Conservation (phyloP, 2,113 vertebrate species). For the Solea solea region DNA sequence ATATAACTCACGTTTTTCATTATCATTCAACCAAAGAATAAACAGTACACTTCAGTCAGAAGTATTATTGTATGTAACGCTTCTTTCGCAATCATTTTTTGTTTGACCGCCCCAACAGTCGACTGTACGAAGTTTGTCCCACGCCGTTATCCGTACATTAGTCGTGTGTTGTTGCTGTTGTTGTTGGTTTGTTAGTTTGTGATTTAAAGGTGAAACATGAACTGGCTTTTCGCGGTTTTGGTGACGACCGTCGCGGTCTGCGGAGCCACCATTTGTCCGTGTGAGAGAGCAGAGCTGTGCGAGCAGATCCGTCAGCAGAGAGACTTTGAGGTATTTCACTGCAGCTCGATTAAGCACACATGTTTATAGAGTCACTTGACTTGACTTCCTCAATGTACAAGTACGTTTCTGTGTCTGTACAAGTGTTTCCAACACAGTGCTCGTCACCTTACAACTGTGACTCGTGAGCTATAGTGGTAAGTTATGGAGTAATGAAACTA, state of each 20-base stretch:
- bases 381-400: not conserved
- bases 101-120: too few relatives aligned
- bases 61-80: too few relatives aligned
- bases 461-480: too few relatives aligned
- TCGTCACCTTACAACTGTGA: too few relatives aligned
- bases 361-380: not conserved
- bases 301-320: constrained; percentile 62
- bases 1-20: too few relatives aligned
- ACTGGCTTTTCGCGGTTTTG: constrained; percentile 21
- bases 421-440: too few relatives aligned
- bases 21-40: too few relatives aligned
- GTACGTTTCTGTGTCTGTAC: too few relatives aligned
- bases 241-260: not conserved
- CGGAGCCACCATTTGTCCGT: constrained; percentile 69
- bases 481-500: too few relatives aligned
- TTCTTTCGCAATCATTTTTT: too few relatives aligned
- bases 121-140: constrained; percentile 29
- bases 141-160: constrained; percentile 26
- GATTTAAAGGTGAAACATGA: constrained; percentile 20
- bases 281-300: constrained; percentile 73
- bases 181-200: not conserved
- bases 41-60: too few relatives aligned
- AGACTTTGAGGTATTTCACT: constrained; percentile 72
- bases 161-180: not conserved
- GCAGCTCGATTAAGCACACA: not conserved